These are phyloP conservation scores for Brachionus asplanchnoidis DNA, from an alignment of 1,140 invertebrate species.

Conservation along the genomic window DNA sequence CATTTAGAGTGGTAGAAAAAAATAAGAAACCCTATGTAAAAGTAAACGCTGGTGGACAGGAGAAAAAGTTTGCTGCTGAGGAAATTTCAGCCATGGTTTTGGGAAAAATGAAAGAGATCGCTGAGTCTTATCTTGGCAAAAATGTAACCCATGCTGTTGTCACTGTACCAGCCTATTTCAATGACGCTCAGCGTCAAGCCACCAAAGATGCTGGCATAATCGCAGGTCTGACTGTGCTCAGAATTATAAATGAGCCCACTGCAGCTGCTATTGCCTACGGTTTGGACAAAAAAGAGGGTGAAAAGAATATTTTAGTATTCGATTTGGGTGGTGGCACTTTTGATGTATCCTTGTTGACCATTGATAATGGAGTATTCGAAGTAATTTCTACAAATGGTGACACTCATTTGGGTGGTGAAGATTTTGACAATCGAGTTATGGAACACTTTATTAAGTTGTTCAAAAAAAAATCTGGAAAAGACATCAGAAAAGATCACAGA, in stretches of 20 bases:
- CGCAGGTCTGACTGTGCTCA: constrained; percentile 72
- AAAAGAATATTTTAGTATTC: constrained; percentile 97
- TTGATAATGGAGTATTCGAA: constrained; percentile 91
- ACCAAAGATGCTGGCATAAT: constrained; percentile 58
- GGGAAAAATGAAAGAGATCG: constrained; percentile 94
- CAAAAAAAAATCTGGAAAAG: constrained; percentile 98
- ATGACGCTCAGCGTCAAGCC: constrained; percentile 66
- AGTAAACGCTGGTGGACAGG: constrained; percentile 63
- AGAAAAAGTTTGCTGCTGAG: constrained; percentile 86
- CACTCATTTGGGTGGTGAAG: constrained; percentile 93
- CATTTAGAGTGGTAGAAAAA: constrained; percentile 75
- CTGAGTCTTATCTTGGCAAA: constrained; percentile 92
- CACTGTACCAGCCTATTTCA: constrained; percentile 96
- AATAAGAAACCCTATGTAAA: constrained; percentile 76
- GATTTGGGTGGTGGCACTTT: constrained; percentile 99
- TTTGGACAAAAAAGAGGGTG: constrained; percentile 96
- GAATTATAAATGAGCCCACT: constrained; percentile 94
- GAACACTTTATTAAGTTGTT: constrained; percentile 96
- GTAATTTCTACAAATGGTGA: constrained; percentile 94
- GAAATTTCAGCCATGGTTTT: constrained; percentile 97
- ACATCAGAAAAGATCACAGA: constrained; percentile 85
- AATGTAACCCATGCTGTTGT: constrained; percentile 90
- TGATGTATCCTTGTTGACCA: constrained; percentile 95
- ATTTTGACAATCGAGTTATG: constrained; percentile 97
- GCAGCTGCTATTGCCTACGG: constrained; percentile 97